phyloP scores from a whole-genome alignment of 2,113 vertebrate genomes.

The Petroica traversi region DNA sequence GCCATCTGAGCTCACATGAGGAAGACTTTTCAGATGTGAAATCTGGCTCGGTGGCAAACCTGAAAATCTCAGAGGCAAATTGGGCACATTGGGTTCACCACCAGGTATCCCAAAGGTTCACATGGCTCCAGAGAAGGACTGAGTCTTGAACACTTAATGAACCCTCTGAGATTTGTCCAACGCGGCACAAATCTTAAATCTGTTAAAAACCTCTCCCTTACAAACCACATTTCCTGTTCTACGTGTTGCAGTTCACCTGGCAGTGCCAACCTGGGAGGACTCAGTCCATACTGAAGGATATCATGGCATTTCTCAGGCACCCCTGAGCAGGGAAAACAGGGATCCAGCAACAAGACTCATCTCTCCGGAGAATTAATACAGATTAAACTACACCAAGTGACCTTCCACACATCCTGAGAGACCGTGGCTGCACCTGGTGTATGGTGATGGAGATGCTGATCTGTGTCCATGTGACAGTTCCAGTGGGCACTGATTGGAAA shows the following conservation, averaged over 20 bases:
- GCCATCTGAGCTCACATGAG: conserved; percentile 29
- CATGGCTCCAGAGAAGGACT: not conserved
- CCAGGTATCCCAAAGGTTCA: not conserved
- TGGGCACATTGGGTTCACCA: not conserved
- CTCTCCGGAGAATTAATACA: not conserved
- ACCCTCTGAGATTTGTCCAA: not conserved
- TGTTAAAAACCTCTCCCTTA: not conserved
- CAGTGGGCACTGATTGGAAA: not conserved
- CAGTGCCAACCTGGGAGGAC: not conserved
- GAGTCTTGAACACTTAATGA: not conserved
- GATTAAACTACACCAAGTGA: not conserved
- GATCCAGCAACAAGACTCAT: not conserved
- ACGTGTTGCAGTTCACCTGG: not conserved
- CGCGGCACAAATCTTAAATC: not conserved
- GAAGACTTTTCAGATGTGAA: conserved; percentile 4
- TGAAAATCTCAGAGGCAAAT: not conserved
- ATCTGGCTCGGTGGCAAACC: not conserved
- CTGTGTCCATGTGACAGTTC: not conserved
- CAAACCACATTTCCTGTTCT: not conserved
- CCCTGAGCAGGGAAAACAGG: not conserved
- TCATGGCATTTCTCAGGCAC: not conserved
- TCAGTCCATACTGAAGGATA: not conserved
- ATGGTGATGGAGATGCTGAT: not conserved
- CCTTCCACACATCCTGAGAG: not conserved
- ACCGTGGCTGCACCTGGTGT: not conserved